Evolutionary conservation across 2,888 invertebrate species (phyloP), one percentile per base, ranked within the genome.

Genomic region (Hoplodrina ambigua): DNA sequence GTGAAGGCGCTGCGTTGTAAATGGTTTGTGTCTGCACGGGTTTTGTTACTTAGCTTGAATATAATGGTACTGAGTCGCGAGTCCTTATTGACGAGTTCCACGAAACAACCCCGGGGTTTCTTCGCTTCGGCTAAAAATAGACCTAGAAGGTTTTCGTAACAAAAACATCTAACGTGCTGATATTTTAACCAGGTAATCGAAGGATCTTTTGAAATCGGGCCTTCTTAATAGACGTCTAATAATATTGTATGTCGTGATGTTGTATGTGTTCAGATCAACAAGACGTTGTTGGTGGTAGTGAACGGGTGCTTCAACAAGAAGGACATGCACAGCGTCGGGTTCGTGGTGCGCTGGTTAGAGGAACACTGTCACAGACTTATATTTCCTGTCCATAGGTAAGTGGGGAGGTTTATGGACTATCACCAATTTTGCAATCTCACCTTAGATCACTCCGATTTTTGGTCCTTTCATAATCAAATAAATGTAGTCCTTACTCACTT

Each of bases 261-360:
- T 54, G 5, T 52, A n/a, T 61, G 8, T 41, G 0, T 41, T 19
- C 93, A 97, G 92, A 97, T 97, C 75, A 97, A 97, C 88, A 97
- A 97, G 82, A 98, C 98, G 1, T 93, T 98, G 62, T 94, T 97
- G 59, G 96, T 98, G 2, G 97, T 98, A 49, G 97, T 97, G 62
- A 97, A 97, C 83, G 97, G 98, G 20, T 98, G 98, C 89, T 98
- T 98, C 94, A 98, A 98, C 90, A 97, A 97, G 41, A 98, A 98
- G 91, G 97, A 97, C 72, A 96, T 96, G 59, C 96, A 98, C 81
- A 98, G 98, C 62, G 95, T 97, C 30, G 97, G 97, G 72, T 98
- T 97, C 89, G 97, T 98, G 71, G 97, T 97, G 63, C 98, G 98
- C 89, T 98, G 98, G 98, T 96, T 98, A 33, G 97, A 97, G 85